A percentile compares a stretch with the other conserved stretches of the same genome.
Evolutionary conservation across 2,888 invertebrate genomes (phyloP).

Genomic region (Torymus tubicola): DNA sequence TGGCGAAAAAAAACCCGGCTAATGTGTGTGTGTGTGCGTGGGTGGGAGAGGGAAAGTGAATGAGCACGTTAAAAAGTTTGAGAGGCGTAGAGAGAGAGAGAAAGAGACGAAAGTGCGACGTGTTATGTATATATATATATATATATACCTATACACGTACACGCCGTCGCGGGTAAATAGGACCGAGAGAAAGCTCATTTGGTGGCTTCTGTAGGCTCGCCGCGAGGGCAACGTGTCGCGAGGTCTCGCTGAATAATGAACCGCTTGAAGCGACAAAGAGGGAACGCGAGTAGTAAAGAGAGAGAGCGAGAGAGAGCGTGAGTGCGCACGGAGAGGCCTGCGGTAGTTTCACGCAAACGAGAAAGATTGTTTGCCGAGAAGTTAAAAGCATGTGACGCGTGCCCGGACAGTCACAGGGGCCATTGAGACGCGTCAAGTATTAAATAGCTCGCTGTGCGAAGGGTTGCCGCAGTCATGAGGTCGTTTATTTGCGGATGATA

Average conservation of each 20-base stretch:
- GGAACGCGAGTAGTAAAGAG: background rate
- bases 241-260: slow-evolving; percentile 69
- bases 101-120: slow-evolving; percentile 51
- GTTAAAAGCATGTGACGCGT: slow-evolving; percentile 47
- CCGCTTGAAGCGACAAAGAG: slow-evolving; percentile 63
- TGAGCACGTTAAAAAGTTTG: slow-evolving; percentile 5
- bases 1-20: background rate
- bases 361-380: slow-evolving; percentile 62
- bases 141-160: no score
- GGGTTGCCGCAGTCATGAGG: no score
- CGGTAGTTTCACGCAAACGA: slow-evolving; percentile 57
- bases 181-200: slow-evolving; percentile 61
- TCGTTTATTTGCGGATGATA: no score
- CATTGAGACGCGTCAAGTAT: no score
- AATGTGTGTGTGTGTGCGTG: background rate
- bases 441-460: no score
- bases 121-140: no score
- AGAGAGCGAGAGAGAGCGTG: background rate
- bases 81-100: background rate
- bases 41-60: background rate
- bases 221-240: slow-evolving; percentile 63
- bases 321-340: background rate
- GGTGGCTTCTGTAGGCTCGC: slow-evolving; percentile 57
- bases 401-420: background rate
- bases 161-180: no score